Evolutionary conservation across 1,140 invertebrate genomes (phyloP), one percentile per base, ranked within the genome.

Genomic region (Scaptodrosophila lebanonensis): DNA sequence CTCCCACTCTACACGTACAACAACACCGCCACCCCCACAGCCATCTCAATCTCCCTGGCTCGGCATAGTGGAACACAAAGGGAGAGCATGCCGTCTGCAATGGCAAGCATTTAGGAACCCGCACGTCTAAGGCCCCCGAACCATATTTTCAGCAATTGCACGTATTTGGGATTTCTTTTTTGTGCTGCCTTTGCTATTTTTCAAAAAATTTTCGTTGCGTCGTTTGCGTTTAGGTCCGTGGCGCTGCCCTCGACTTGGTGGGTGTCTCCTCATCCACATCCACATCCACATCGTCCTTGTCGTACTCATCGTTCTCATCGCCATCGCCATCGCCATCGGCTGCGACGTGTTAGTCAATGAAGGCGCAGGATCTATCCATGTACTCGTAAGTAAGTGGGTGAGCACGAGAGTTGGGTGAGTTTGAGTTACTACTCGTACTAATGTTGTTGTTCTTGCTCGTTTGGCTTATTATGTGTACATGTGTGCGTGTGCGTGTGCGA

Each of bases 91-190:
- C 22, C 22, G 40, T 25, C 29, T 11, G 30, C 13, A 11, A n/a
- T 67, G 40, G 35, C 42, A 44, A 69, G 69, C 42, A 73, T 73
- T 73, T 73, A 73, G 69, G 65, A 70, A 51, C 40, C 60, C 69
- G 65, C 70, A 75, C 69, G 70, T 73, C 65, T 59, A 29, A 27
- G 39, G 53, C 51, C 65, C 56, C 53, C 58, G 40, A 35, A 61
- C 45, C 66, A 66, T 75, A 76, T 75, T 75, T 75, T 76, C 52
- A 69, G 71, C 70, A 66, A 76, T 76, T 75, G 66, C 71, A 75
- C 71, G 70, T 75, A 75, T 75, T 75, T 75, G 33, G 56, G 70
- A 75, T 75, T 75, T 53, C 60, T 51, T 50, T 64, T 33, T 38
- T 30, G 6, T 32, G 35, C 40, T 47, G 35, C 7, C 38, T 52